A percentile compares a stretch with the other conserved stretches of the same genome.
Evolutionary conservation across 2,113 vertebrate genomes (phyloP).

Genomic region (Marmota monax): DNA sequence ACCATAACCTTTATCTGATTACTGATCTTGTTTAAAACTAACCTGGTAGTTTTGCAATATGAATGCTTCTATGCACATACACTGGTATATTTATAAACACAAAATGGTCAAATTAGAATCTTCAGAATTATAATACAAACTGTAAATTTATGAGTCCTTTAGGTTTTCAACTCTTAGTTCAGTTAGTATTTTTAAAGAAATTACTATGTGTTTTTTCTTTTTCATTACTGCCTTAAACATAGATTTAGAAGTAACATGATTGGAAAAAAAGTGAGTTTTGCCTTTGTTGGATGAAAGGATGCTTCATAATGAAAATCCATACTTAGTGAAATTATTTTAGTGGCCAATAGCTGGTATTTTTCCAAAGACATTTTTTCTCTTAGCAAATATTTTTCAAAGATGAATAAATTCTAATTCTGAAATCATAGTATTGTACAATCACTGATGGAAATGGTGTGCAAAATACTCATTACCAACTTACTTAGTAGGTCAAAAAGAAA

Average conservation of each 20-base stretch:
- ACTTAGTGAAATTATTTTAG: neutral
- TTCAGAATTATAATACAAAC: neutral
- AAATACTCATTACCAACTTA: neutral
- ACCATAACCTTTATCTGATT: neutral
- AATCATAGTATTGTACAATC: neutral
- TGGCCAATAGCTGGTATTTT: neutral
- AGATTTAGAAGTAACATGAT: neutral
- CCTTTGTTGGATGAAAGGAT: neutral
- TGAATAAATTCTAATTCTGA: neutral
- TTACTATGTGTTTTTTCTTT: neutral
- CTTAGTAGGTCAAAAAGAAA: neutral
- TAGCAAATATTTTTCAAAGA: neutral
- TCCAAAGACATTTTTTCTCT: neutral
- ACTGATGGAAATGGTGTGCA: neutral
- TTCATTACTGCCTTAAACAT: neutral
- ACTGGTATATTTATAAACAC: neutral
- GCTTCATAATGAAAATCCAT: neutral
- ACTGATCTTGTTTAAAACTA: neutral
- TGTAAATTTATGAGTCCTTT: neutral
- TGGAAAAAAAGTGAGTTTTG: neutral
- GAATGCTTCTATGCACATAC: neutral
- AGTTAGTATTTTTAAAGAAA: neutral
- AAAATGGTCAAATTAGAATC: neutral
- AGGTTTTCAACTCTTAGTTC: neutral
- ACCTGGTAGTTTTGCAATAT: neutral